Conservation (phyloP, 2,797 vertebrate genomes). For the Forpus xanthops region DNA sequence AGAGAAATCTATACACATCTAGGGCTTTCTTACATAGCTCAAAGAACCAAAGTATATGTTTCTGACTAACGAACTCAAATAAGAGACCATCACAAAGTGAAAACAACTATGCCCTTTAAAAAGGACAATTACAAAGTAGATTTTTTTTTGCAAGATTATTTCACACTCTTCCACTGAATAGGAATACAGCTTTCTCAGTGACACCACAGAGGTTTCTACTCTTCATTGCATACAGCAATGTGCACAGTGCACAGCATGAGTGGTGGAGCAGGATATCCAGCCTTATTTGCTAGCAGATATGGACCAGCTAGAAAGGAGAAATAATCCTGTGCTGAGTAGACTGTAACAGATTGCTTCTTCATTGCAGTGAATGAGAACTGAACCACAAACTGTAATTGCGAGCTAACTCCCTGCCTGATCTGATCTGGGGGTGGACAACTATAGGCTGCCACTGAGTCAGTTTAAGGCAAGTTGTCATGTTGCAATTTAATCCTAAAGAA, state of each 20-base stretch:
- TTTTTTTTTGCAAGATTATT: neutral
- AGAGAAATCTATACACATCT: neutral
- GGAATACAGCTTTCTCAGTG: neutral
- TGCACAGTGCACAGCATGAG: neutral
- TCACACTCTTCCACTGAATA: neutral
- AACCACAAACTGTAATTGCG: neutral
- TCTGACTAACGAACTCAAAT: neutral
- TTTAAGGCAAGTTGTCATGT: neutral
- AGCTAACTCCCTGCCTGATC: neutral
- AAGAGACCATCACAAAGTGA: neutral
- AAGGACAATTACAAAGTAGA: neutral
- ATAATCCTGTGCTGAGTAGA: neutral
- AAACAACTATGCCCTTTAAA: neutral
- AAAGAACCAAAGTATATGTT: neutral
- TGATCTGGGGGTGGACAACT: neutral
- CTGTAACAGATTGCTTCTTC: neutral
- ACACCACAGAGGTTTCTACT: neutral
- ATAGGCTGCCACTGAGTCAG: neutral
- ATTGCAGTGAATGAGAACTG: neutral
- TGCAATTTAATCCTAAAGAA: neutral
- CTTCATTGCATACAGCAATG: fast-evolving
- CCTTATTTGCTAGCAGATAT: neutral
- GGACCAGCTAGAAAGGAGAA: neutral
- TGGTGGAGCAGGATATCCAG: neutral
- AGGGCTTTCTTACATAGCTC: neutral